Conservation (phyloP, 1,140 invertebrate genomes). For the Anastrepha obliqua region DNA sequence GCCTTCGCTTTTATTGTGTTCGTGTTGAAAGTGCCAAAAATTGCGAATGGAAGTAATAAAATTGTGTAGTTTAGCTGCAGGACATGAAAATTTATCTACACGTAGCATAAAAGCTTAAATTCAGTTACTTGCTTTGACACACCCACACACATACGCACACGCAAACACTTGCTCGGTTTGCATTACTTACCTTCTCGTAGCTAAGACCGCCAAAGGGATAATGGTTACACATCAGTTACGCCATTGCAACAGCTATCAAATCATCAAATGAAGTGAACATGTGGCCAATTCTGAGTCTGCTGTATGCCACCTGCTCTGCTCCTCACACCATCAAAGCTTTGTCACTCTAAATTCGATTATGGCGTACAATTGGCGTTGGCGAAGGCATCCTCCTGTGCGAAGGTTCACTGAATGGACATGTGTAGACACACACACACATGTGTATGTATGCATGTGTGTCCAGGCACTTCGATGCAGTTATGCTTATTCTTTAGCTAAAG, state of each 20-base stretch:
- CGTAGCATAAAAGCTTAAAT: constrained; percentile 8
- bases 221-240: constrained; percentile 45
- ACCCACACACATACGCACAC: background rate
- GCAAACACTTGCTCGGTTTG: background rate
- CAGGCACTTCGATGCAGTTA: background rate
- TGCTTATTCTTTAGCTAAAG: no score
- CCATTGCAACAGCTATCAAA: constrained; percentile 36
- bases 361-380: background rate
- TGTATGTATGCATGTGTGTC: background rate
- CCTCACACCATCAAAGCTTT: background rate
- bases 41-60: constrained; percentile 50
- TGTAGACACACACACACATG: background rate
- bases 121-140: background rate
- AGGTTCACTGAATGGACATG: background rate
- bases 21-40: constrained; percentile 49
- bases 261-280: constrained; percentile 52
- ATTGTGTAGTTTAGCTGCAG: constrained; percentile 46
- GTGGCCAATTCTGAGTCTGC: constrained; percentile 27
- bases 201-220: constrained; percentile 34
- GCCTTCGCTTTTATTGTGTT: constrained; percentile 35
- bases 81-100: constrained; percentile 50
- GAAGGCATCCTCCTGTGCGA: background rate
- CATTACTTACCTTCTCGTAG: constrained; percentile 12
- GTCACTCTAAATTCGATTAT: constrained; percentile 50
- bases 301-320: background rate